phyloP scores from a whole-genome alignment of 2,797 vertebrate genomes.

The Siniperca undulata region DNA sequence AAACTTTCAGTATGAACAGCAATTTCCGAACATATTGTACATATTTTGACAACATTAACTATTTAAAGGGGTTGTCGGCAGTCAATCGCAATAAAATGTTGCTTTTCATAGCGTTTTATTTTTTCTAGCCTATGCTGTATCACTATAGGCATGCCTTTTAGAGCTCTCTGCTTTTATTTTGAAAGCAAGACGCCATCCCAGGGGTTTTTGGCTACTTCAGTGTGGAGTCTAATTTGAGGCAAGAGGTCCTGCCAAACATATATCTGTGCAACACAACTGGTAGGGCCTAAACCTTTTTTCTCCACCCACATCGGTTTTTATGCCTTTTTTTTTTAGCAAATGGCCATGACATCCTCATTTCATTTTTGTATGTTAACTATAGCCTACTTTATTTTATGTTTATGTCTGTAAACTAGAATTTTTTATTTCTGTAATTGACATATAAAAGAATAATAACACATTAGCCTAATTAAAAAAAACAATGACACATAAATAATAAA shows the following conservation, averaged over 20 bases:
- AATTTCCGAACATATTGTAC: accelerated
- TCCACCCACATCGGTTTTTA: background rate
- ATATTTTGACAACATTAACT: background rate
- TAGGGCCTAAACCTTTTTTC: background rate
- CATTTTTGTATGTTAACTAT: background rate
- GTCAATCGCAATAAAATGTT: accelerated
- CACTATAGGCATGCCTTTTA: accelerated
- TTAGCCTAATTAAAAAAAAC: too few relatives aligned
- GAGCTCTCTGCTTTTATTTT: conserved; percentile 45
- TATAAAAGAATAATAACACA: background rate
- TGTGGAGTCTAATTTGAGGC: background rate
- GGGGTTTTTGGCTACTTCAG: background rate
- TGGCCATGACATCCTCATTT: background rate
- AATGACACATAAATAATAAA: background rate
- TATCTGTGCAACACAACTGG: too few relatives aligned
- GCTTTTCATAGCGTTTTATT: accelerated
- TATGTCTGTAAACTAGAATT: background rate
- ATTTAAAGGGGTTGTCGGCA: accelerated
- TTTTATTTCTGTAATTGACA: background rate
- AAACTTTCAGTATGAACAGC: conserved; percentile 45
- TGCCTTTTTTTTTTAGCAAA: background rate
- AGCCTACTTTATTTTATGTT: background rate
- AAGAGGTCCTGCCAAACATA: background rate
- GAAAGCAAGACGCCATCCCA: conserved; percentile 27
- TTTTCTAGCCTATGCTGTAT: accelerated